Evolutionary conservation across 2,888 invertebrate genomes (phyloP), one percentile per base, ranked within the genome.

Genomic region (Agrochola lychnidis): DNA sequence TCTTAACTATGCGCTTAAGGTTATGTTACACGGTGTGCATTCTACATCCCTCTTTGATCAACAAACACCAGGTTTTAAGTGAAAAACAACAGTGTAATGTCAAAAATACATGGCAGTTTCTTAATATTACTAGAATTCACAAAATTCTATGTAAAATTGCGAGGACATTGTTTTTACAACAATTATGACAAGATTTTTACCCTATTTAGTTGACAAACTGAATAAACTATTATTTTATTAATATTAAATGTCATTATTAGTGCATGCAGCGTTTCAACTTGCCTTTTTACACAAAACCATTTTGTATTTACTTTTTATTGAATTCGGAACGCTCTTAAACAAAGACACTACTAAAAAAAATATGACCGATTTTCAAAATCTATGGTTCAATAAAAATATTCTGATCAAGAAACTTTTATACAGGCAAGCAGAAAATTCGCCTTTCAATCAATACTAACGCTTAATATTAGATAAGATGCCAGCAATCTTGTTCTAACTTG

Each of bases 1-100:
- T 93, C 94, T 94, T 94, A 91, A 91, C 91, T 93, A 93, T 93
- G 90, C 88, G 83, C 94, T 94, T 94, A 94, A 87, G 88, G 87
- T 93, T 94, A 94, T 76, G 80, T 88, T 89, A 92, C 92, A 91
- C 90, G 87, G 88, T 89, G 90, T 90, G 90, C 89, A 87, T 88
- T 89, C 88, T 90, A 92, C 87, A 90, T 90, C 90, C 90, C 90
- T 88, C 89, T 83, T 87, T 87, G 84, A 59, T 81, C 70, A 88
- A 90, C 86, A 87, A 87, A 88, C 85, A 82, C 79, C 86, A 87
- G 84, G 82, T 83, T 83, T 74, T 73, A 85, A 73, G 84, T 83
- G 88, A 87, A 89, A 87, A 89, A 89, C 83, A 89, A 88, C 76
- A 81, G 73, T 84, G 86, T 86, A 79, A 83, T 86, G 83, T 87